These are phyloP conservation scores for Entelurus aequoreus DNA, from an alignment of 2,113 vertebrate genomes.

Conservation along the genomic window DNA sequence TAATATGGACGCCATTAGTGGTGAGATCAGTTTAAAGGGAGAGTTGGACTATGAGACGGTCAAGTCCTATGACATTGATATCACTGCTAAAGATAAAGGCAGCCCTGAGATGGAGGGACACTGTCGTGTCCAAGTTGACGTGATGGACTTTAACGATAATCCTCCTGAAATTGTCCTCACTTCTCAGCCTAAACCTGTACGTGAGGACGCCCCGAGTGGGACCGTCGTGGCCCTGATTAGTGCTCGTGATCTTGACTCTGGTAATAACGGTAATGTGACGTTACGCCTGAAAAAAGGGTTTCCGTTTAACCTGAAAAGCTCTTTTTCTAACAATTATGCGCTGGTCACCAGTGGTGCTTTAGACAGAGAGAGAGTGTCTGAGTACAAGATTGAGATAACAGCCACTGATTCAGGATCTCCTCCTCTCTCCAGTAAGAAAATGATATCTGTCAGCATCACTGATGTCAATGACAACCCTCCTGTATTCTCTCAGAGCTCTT, in stretches of 20 bases:
- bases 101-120: constrained; percentile 76
- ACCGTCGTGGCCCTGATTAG: constrained; percentile 66
- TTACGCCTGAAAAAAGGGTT: constrained; percentile 66
- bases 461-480: constrained; percentile 80
- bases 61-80: constrained; percentile 72
- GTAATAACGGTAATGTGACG: constrained; percentile 57
- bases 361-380: constrained; percentile 38
- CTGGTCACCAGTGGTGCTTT: constrained; percentile 43
- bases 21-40: constrained; percentile 68
- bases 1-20: constrained; percentile 71
- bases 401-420: constrained; percentile 77
- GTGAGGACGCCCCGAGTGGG: constrained; percentile 57
- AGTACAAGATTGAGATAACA: constrained; percentile 52
- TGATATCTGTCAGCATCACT: constrained; percentile 66
- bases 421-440: constrained; percentile 63
- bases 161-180: constrained; percentile 73
- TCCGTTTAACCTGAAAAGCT: constrained; percentile 77
- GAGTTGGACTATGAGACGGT: constrained; percentile 75
- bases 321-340: constrained; percentile 74
- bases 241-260: constrained; percentile 57
- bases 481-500: constrained; percentile 60
- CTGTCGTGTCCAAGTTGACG: constrained; percentile 68
- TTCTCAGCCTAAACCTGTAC: constrained; percentile 57
- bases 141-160: constrained; percentile 80
- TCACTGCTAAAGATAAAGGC: constrained; percentile 79